Evolutionary conservation across 1,140 invertebrate genomes (phyloP).

Genomic region (Drosophila tsacasi): DNA sequence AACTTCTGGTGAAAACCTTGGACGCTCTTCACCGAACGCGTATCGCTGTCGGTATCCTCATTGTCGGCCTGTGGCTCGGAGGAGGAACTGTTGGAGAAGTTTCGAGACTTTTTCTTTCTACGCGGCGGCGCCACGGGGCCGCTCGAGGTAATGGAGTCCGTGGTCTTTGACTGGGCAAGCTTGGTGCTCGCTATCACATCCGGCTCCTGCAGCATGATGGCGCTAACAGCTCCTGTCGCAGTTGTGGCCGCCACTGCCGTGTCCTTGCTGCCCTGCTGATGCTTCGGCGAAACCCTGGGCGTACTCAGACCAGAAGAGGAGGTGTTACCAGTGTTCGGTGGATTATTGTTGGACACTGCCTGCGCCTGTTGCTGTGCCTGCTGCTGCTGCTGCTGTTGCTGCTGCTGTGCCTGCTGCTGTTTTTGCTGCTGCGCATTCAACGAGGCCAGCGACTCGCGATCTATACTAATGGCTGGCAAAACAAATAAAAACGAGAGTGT

Average conservation of each 20-base stretch:
- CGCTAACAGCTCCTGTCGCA: constrained; percentile 16
- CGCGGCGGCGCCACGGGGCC: constrained; percentile 92
- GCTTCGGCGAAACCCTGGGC: constrained; percentile 52
- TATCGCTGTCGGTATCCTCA: constrained; percentile 80
- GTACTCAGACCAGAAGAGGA: constrained; percentile 34
- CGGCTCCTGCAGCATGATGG: constrained; percentile 90
- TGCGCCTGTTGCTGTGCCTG: constrained; percentile 49
- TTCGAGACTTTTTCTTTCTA: constrained; percentile 90
- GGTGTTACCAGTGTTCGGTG: constrained; percentile 28
- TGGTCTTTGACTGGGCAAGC: constrained; percentile 86
- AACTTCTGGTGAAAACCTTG: constrained; percentile 79
- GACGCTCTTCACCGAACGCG: constrained; percentile 81
- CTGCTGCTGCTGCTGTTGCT: constrained; percentile 49
- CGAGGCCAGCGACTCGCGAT: constrained; percentile 81
- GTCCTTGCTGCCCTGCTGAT: constrained; percentile 26
- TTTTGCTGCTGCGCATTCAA: constrained; percentile 68
- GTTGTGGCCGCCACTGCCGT: neutral
- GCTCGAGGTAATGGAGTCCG: constrained; percentile 81
- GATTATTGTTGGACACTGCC: constrained; percentile 29
- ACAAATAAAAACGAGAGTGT: constrained; percentile 6
- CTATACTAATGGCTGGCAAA: constrained; percentile 72
- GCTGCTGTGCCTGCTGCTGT: constrained; percentile 50
- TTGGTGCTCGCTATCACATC: constrained; percentile 98
- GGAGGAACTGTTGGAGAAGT: constrained; percentile 86
- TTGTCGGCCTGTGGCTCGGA: constrained; percentile 71